Percentiles rank a stretch among this genome's conserved stretches.
Conservation (phyloP, 1,140 invertebrate species). For the Temnothorax nylanderi region DNA sequence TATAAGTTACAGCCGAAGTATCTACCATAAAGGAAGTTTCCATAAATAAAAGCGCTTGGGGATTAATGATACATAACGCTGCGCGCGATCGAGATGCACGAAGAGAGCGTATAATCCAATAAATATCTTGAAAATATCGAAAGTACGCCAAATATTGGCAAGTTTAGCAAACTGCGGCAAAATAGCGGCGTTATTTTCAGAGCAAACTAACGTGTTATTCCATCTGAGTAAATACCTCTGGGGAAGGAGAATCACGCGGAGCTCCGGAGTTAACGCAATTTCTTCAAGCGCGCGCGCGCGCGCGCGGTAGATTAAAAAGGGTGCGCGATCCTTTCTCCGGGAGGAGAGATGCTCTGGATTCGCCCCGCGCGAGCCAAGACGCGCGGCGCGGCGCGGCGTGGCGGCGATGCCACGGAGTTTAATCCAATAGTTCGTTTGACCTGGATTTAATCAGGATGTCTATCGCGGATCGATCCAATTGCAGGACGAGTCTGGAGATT, state of each 20-base stretch:
- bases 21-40: not conserved
- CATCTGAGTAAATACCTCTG: slow-evolving; percentile 24
- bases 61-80: not conserved
- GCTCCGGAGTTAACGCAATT: slow-evolving; percentile 48
- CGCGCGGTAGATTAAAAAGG: slow-evolving; percentile 50
- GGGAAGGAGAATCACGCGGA: not conserved
- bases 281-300: slow-evolving; percentile 44
- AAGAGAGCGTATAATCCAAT: not conserved
- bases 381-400: too few relatives aligned
- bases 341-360: not conserved
- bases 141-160: not conserved
- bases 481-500: not conserved
- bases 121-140: slow-evolving; percentile 11
- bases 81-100: not conserved
- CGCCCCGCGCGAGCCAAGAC: slow-evolving; percentile 6
- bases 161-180: not conserved
- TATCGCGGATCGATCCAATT: slow-evolving; percentile 49
- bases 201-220: slow-evolving; percentile 4
- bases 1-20: not conserved
- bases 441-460: slow-evolving; percentile 59
- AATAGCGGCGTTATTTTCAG: slow-evolving; percentile 23
- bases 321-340: slow-evolving; percentile 1
- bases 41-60: not conserved
- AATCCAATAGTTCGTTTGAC: slow-evolving; percentile 42
- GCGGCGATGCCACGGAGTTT: slow-evolving; percentile 39